These are phyloP conservation scores for Mus spretus DNA, from an alignment of 2,797 vertebrate genomes.

Conservation along the genomic window DNA sequence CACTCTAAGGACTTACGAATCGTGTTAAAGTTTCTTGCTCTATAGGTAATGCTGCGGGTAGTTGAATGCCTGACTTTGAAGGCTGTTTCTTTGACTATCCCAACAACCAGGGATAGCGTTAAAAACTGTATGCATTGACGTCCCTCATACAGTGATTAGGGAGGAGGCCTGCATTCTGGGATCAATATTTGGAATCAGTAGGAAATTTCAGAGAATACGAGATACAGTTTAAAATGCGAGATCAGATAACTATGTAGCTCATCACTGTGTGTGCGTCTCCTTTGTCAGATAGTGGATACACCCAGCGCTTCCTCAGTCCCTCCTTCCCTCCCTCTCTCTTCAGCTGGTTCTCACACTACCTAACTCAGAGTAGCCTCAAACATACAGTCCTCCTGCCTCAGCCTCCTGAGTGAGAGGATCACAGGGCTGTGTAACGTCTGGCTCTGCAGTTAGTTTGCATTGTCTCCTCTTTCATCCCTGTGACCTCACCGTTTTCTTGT, in stretches of 20 bases:
- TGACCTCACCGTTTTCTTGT: not conserved
- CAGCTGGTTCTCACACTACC: not conserved
- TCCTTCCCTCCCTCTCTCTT: not conserved
- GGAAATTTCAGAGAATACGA: not conserved
- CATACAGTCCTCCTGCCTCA: not conserved
- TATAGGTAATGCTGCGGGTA: not conserved
- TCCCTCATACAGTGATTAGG: not conserved
- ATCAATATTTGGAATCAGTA: not conserved
- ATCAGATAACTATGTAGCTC: not conserved
- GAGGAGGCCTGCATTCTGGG: not conserved
- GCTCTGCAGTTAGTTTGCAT: not conserved
- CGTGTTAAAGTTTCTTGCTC: conserved; percentile 31
- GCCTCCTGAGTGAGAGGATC: not conserved
- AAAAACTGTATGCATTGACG: not conserved
- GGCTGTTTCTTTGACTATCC: not conserved
- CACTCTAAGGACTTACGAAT: too few species aligned
- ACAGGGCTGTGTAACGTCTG: not conserved
- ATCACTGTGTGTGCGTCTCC: not conserved
- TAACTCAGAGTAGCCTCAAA: not conserved
- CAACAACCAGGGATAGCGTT: not conserved
- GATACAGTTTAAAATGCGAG: not conserved
- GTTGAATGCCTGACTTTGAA: not conserved
- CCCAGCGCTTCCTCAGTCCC: not conserved
- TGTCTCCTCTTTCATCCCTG: not conserved
- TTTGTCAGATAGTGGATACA: not conserved